These are phyloP conservation scores for Drosophila kurseongensis DNA, from an alignment of 1,140 invertebrate genomes.

Conservation along the genomic window DNA sequence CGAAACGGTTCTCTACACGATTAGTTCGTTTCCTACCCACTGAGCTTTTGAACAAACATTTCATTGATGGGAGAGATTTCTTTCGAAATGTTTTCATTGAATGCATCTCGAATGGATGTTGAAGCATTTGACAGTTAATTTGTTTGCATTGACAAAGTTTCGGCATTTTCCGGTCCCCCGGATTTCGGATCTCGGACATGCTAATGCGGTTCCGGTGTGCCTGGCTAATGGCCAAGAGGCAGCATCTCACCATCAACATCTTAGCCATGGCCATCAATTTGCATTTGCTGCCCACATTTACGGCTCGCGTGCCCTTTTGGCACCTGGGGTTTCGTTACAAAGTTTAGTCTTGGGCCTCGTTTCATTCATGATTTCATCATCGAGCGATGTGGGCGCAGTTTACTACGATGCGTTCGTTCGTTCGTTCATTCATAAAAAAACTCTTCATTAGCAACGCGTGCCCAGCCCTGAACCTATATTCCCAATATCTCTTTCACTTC, in stretches of 20 bases:
- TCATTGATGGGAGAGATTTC: constrained; percentile 43
- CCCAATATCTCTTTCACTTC: constrained; percentile 32
- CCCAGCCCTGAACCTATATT: constrained; percentile 29
- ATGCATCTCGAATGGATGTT: constrained; percentile 57
- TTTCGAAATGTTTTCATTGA: constrained; percentile 69
- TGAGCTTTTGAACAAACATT: constrained; percentile 36
- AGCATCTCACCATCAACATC: constrained; percentile 48
- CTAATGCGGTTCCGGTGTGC: constrained; percentile 79
- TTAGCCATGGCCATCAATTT: constrained; percentile 77
- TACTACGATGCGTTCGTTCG: constrained; percentile 42
- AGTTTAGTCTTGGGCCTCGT: constrained; percentile 12
- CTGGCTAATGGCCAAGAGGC: constrained; percentile 51
- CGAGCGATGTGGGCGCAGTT: constrained; percentile 64
- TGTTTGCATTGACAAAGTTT: constrained; percentile 66
- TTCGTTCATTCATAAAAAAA: constrained; percentile 70
- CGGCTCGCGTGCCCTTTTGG: constrained; percentile 73
- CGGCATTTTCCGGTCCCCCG: constrained; percentile 60
- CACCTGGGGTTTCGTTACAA: constrained; percentile 55
- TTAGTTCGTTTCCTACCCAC: constrained; percentile 20
- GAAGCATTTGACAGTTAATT: constrained; percentile 77
- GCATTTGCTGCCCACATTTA: constrained; percentile 73
- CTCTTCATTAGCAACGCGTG: constrained; percentile 47
- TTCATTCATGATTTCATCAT: constrained; percentile 78
- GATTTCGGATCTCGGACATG: constrained; percentile 43
- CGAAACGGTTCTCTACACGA: constrained; percentile 43